Evolutionary conservation across 2,797 vertebrate genomes (phyloP).

Genomic region (Brachyalestes nurse): DNA sequence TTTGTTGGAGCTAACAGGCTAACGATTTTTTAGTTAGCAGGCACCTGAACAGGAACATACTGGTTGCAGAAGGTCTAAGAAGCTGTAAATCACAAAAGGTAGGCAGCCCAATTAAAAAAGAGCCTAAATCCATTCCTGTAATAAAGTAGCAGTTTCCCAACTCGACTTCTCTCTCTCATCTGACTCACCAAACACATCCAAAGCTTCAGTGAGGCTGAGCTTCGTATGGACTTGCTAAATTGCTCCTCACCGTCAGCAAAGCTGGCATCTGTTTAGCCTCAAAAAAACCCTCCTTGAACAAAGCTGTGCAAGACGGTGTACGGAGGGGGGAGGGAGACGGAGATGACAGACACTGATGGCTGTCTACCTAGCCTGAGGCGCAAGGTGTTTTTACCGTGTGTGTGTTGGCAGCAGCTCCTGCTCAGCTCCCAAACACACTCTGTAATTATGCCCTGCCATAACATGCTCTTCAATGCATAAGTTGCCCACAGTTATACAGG

Average conservation of each 20-base stretch:
- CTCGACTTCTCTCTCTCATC: slow-evolving; percentile 60
- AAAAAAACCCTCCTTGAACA: slow-evolving; percentile 64
- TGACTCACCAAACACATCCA: slow-evolving; percentile 56
- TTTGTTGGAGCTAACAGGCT: slow-evolving; percentile 18
- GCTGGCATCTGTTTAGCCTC: slow-evolving; percentile 62
- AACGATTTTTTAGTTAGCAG: slow-evolving; percentile 27
- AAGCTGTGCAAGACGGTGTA: slow-evolving; percentile 39
- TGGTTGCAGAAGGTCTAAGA: slow-evolving; percentile 26
- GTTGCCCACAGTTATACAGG: slow-evolving; percentile 58
- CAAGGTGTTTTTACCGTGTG: slow-evolving; percentile 66
- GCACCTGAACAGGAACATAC: slow-evolving; percentile 30
- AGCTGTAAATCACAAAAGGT: slow-evolving; percentile 36
- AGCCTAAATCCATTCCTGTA: slow-evolving; percentile 31
- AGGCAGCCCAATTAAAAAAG: slow-evolving; percentile 22
- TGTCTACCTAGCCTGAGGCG: slow-evolving; percentile 71
- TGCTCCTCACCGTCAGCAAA: slow-evolving; percentile 62
- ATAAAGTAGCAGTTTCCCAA: slow-evolving; percentile 18
- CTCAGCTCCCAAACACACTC: slow-evolving; percentile 71
- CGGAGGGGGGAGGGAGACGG: slow-evolving; percentile 49
- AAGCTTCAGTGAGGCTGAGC: slow-evolving; percentile 56
- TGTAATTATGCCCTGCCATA: slow-evolving; percentile 80
- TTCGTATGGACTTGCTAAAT: slow-evolving; percentile 64
- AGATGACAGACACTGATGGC: slow-evolving; percentile 66
- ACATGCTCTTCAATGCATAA: slow-evolving; percentile 71
- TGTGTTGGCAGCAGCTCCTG: slow-evolving; percentile 78